phyloP scores from a whole-genome alignment of 2,888 invertebrate species.

The Napeogenes inachia region DNA sequence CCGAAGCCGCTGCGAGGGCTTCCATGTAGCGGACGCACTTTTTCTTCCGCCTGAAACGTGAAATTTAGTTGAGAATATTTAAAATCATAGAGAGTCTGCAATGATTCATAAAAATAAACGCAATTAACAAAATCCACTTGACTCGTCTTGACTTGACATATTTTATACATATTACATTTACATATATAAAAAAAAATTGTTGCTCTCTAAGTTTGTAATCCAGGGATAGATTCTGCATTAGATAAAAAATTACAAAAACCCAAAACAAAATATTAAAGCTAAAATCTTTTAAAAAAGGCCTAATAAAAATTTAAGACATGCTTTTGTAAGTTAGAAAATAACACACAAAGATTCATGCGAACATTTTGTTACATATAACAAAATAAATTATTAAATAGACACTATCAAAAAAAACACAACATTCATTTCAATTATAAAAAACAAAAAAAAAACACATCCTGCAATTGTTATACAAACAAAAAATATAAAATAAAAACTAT shows the following conservation, averaged over 20 bases:
- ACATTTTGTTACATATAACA: background rate
- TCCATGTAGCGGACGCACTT: slow-evolving; percentile 98
- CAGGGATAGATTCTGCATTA: no score
- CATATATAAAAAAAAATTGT: no score
- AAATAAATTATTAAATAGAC: background rate
- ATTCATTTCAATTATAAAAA: no score
- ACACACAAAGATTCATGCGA: slow-evolving; percentile 6
- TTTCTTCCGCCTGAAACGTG: slow-evolving; percentile 91
- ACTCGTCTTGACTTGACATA: no score
- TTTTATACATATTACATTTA: no score
- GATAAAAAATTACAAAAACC: background rate
- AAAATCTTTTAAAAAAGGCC: slow-evolving; percentile 16
- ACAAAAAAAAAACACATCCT: no score
- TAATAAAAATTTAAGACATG: slow-evolving; percentile 25
- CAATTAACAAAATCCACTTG: no score
- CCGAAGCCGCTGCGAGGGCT: slow-evolving; percentile 82
- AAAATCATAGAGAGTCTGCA: background rate
- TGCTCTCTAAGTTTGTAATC: no score
- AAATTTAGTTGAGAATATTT: slow-evolving; percentile 2
- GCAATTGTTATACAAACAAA: no score
- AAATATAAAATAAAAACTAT: no score
- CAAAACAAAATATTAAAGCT: slow-evolving; percentile 7
- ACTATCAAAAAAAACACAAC: background rate
- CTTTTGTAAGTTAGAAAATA: slow-evolving; percentile 24
- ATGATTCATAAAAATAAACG: no score